Evolutionary conservation across 2,888 invertebrate genomes (phyloP), one percentile per base, ranked within the genome.

Genomic region (Tromatobia lineatoria): DNA sequence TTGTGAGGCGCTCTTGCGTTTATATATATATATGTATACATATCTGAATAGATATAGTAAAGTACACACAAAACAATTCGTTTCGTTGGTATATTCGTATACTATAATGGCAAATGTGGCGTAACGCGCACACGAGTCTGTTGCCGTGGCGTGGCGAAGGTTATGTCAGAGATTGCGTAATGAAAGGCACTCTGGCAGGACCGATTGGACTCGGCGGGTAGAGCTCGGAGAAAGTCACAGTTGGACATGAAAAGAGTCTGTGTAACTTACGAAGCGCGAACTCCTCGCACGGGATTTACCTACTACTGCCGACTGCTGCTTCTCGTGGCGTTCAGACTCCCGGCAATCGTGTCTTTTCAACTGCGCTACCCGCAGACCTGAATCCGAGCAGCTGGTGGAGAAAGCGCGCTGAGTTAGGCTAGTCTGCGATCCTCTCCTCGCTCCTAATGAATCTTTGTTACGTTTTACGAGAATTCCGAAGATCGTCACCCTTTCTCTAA

Each of bases 121-220:
- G 91, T 90, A 92, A 92, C 89, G 45, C 86, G 87, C 80, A 77
- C 79, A 82, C 87, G 87, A 86, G 87, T 87, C 89, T 80, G 79
- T 85, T 87, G 86, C 86, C 85, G 86, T 88, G 90, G 89, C 90
- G 89, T 91, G 92, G 91, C 92, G 93, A 93, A 93, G 93, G 92
- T 93, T 93, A 93, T 93, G 93, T 93, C 93, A 93, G 93, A 92
- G 90, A 90, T 93, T 93, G 91, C 93, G 88, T 91, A 93, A 93
- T 88, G 79, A 79, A 79, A 81, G 79, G 82, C 74, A 84, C 81
- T 87, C 82, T 80, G 87, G 64, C 87, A 86, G 89, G 87, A 87
- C 87, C 84, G 82, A 81, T 78, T 83, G 88, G 90, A 90, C 79
- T 74, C 78, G 85, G 13, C 71, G 61, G 70, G 75, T 71, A 57